Evolutionary conservation across 2,888 invertebrate species (phyloP).

Genomic region (Argynnis bischoffii): DNA sequence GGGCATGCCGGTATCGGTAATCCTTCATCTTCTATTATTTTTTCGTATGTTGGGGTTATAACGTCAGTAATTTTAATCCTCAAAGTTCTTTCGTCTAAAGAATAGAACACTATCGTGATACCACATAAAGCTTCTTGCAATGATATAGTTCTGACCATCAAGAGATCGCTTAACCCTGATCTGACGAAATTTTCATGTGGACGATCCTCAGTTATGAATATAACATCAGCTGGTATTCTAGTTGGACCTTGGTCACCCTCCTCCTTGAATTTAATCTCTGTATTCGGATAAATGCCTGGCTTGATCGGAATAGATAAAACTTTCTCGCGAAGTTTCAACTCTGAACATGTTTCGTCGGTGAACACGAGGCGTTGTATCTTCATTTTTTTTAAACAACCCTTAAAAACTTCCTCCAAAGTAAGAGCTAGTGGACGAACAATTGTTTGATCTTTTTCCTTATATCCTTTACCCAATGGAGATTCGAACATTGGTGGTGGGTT

Average conservation of each 20-base stretch:
- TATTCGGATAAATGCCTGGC: constrained; percentile 88
- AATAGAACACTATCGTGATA: constrained; percentile 84
- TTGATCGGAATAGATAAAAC: constrained; percentile 88
- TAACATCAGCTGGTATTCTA: constrained; percentile 88
- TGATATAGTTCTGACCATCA: constrained; percentile 82
- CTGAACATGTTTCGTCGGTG: constrained; percentile 83
- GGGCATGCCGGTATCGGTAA: constrained; percentile 85
- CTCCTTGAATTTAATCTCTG: constrained; percentile 87
- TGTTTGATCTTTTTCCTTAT: constrained; percentile 83
- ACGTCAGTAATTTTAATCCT: constrained; percentile 88
- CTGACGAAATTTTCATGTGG: constrained; percentile 86
- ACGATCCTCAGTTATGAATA: constrained; percentile 88
- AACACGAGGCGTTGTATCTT: constrained; percentile 89
- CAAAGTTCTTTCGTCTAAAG: constrained; percentile 87
- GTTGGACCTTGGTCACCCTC: constrained; percentile 91
- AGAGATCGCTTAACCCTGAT: constrained; percentile 84
- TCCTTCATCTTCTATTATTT: constrained; percentile 87
- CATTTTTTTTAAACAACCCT: constrained; percentile 91
- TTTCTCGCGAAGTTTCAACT: constrained; percentile 86
- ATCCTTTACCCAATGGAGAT: constrained; percentile 82
- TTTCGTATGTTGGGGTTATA: constrained; percentile 86
- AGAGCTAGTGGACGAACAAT: constrained; percentile 75
- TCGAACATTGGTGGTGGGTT: constrained; percentile 85
- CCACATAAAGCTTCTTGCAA: constrained; percentile 89
- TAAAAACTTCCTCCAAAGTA: constrained; percentile 83